These are phyloP conservation scores for Gari tellinella DNA, from an alignment of 2,888 invertebrate species.

Conservation along the genomic window DNA sequence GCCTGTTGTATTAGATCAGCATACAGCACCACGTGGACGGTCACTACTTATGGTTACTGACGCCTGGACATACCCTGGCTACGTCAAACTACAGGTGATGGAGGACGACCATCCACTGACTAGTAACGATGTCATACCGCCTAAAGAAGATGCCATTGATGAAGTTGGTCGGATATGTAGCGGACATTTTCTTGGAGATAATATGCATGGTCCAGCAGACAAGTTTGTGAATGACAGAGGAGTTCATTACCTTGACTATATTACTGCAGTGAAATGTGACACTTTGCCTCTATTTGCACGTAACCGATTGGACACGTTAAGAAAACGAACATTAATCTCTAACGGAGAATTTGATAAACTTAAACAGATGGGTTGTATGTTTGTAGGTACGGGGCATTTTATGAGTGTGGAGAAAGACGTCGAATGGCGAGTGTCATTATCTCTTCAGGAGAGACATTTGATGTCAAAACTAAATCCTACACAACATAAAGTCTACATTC, in stretches of 20 bases:
- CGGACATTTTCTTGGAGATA: too few relatives aligned
- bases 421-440: constrained; percentile 33
- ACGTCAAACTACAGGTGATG: constrained; percentile 6
- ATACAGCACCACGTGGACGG: background rate
- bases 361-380: background rate
- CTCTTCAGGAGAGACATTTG: constrained; percentile 19
- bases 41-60: constrained; percentile 4
- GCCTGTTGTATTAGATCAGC: background rate
- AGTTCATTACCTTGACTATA: background rate
- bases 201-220: constrained; percentile 6
- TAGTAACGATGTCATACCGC: too few relatives aligned
- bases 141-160: too few relatives aligned
- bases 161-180: too few relatives aligned
- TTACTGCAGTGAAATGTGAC: background rate
- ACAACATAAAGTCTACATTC: constrained; percentile 26
- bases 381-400: constrained; percentile 1
- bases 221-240: too few relatives aligned
- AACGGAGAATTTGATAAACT: background rate
- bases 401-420: background rate
- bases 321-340: background rate
- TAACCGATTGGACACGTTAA: background rate
- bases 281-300: constrained; percentile 1
- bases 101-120: background rate
- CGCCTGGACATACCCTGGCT: constrained; percentile 5
- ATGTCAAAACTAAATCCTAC: constrained; percentile 22